Evolutionary conservation across 2,888 invertebrate genomes (phyloP), one percentile per base, ranked within the genome.

Genomic region (Latheticus oryzae): DNA sequence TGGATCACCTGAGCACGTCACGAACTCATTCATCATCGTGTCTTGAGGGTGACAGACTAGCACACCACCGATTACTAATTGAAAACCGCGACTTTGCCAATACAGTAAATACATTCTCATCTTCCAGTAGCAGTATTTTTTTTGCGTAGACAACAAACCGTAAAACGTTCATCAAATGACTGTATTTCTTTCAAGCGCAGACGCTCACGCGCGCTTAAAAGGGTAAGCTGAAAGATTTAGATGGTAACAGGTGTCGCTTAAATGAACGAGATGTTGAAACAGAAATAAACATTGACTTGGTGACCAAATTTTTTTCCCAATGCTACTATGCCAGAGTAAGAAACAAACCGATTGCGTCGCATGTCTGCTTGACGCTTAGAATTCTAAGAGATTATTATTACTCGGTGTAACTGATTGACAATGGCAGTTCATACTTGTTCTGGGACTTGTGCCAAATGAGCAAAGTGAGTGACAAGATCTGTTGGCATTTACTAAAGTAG

Each of bases 1-100:
- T 79, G 76, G 78, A 79, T 79, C 75, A 73, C 76, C 76, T 72
- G 73, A 68, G 62, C 72, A 74, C 76, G 79, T 79, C 79, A 75
- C 65, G 66, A 64, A 65, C 71, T 72, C 78, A 78, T 79, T 77
- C 74, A 79, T 79, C 79, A 79, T 74, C 63, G 61, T 52, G 66
- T 62, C 69, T 65, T 64, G 55, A 64, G 63, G 58, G 64, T 62
- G 66, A 64, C 66, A 64, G 62, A 35, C 62, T 48, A 38, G 64
- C 64, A 68, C 69, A 66, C 66, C 69, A 66, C 67, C 68, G 64
- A 51, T 52, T 54, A 58, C 59, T 67, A 67, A 70, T 67, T 67
- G 67, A 68, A 66, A 62, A 24, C 35, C 37, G 24, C 37, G 16
- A 35, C 15, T 38, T 50, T 38, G 19, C 19, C 35, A 48, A 48